Conservation (phyloP, 1,140 invertebrate species). For the Cyphomyrmex costatus region DNA sequence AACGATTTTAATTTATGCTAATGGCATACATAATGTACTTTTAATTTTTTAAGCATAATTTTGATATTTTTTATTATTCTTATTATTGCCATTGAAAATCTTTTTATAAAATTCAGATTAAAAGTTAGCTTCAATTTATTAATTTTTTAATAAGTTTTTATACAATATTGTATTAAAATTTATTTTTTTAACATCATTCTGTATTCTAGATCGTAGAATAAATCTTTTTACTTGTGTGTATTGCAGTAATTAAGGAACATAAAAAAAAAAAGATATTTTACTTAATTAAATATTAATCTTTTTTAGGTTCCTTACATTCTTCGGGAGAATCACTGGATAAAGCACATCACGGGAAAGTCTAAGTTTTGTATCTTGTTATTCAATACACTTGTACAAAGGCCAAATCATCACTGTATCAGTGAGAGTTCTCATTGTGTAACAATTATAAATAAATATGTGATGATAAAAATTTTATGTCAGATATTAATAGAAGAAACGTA, state of each 20-base stretch:
- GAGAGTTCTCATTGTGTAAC: constrained; percentile 48
- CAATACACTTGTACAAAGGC: constrained; percentile 51
- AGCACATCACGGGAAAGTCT: constrained; percentile 84
- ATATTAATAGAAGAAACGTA: constrained; percentile 35
- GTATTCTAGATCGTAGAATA: not conserved
- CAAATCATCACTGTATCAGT: constrained; percentile 67
- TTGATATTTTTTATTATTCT: constrained; percentile 22
- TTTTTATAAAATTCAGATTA: constrained; percentile 12
- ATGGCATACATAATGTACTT: constrained; percentile 2
- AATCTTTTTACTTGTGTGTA: not conserved
- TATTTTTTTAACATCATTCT: not conserved
- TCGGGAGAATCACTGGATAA: constrained; percentile 85
- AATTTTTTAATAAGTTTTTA: not conserved
- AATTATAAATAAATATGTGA: constrained; percentile 63
- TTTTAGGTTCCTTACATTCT: constrained; percentile 85
- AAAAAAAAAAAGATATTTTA: not conserved
- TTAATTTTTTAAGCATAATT: constrained; percentile 57
- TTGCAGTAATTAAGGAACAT: not conserved
- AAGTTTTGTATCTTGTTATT: constrained; percentile 77
- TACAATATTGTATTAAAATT: not conserved
- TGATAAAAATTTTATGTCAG: constrained; percentile 53
- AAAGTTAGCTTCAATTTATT: not conserved
- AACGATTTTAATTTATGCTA: constrained; percentile 52
- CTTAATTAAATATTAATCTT: constrained; percentile 33
- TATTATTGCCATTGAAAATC: not conserved